Percentiles rank a stretch among this genome's conserved stretches.
Conservation (phyloP, 2,888 invertebrate species). For the Lasioglossum pauxillum region DNA sequence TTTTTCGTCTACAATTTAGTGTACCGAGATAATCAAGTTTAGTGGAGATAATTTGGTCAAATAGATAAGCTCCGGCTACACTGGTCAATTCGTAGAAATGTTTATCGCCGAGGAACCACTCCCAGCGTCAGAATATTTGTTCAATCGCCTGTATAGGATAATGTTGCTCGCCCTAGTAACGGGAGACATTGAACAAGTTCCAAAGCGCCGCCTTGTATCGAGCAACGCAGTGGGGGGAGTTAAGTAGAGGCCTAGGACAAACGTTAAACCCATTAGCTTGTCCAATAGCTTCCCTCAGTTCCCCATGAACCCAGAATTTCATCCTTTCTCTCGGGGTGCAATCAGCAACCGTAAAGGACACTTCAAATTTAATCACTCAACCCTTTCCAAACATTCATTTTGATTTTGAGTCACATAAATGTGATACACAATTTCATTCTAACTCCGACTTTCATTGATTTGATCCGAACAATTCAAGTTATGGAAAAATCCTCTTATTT, state of each 20-base stretch:
- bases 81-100: not conserved
- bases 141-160: slow-evolving; percentile 9
- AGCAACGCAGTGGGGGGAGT: not conserved
- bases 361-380: not conserved
- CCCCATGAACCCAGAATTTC: not conserved
- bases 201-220: slow-evolving; percentile 2
- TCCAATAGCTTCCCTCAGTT: not conserved
- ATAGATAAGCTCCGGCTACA: not conserved
- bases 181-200: slow-evolving; percentile 13
- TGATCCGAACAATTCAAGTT: not conserved
- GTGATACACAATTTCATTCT: not conserved
- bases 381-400: not conserved
- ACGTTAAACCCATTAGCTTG: slow-evolving; percentile 7
- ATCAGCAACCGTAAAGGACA: not conserved
- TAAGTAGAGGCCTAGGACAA: slow-evolving; percentile 18
- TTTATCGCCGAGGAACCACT: not conserved
- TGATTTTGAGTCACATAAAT: not conserved
- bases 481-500: not conserved
- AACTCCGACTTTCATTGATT: not conserved
- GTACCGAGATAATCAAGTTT: not conserved
- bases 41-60: not conserved
- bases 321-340: not conserved
- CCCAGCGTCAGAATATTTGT: not conserved
- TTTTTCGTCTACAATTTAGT: not conserved
- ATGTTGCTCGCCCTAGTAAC: slow-evolving; percentile 15